Conservation (phyloP, 2,888 invertebrate species). For the Meiosimyza platycephala region DNA sequence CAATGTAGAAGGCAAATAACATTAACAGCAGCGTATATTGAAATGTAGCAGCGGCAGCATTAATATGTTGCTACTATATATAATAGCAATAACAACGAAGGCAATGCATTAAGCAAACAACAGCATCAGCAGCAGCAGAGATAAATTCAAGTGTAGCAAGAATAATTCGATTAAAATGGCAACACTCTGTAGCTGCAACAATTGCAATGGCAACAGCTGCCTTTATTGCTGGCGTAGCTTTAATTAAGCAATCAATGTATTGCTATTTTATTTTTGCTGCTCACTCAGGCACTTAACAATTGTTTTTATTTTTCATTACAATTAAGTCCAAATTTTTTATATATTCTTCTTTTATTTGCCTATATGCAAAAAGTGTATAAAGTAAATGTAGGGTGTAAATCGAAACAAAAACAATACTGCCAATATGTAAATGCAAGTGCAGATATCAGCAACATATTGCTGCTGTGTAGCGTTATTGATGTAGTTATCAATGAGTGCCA, state of each 20-base stretch:
- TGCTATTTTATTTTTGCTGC: slow-evolving; percentile 3
- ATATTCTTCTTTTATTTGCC: background rate
- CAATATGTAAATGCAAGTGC: too few relatives aligned
- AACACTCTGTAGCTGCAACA: background rate
- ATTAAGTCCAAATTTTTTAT: background rate
- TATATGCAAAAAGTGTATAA: background rate
- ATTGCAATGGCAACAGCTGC: too few relatives aligned
- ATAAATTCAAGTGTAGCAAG: background rate
- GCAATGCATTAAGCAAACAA: background rate
- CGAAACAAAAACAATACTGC: background rate
- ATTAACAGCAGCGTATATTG: too few relatives aligned
- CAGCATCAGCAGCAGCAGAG: background rate
- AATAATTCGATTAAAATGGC: slow-evolving; percentile 7
- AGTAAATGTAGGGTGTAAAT: too few relatives aligned
- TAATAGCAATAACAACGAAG: background rate
- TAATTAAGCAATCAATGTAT: slow-evolving; percentile 15
- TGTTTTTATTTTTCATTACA: background rate
- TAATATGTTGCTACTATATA: background rate
- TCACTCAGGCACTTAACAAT: background rate
- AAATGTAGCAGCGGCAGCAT: background rate
- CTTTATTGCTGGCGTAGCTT: background rate
- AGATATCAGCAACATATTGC: background rate
- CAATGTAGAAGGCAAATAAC: too few relatives aligned
- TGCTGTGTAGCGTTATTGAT: background rate
- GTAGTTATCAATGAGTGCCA: background rate